A percentile compares a stretch with the other conserved stretches of the same genome.
Conservation (phyloP, 2,888 invertebrate species). For the Deroplatys truncata region DNA sequence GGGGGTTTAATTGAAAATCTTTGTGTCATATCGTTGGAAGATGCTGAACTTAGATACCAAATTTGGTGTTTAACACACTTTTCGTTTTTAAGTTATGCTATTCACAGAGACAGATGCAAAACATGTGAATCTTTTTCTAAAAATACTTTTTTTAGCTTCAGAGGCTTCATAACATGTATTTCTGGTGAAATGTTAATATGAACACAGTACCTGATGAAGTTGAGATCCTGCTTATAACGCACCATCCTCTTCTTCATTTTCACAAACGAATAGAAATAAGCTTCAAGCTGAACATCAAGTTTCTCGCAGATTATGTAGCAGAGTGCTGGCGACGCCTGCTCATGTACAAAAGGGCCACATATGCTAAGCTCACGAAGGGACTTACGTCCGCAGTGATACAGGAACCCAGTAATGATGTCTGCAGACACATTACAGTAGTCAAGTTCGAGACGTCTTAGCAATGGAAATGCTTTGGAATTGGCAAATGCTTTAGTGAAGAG, state of each 20-base stretch:
- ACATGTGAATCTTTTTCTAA: no score
- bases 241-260: constrained; percentile 32
- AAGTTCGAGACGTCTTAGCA: constrained; percentile 29
- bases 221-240: constrained; percentile 29
- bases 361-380: constrained; percentile 31
- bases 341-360: constrained; percentile 32
- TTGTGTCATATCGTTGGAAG: no score
- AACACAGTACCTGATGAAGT: constrained; percentile 18
- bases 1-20: no score
- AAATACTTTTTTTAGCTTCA: no score
- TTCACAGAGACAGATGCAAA: no score
- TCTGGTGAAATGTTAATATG: no score
- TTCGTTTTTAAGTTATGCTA: no score
- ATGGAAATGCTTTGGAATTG: constrained; percentile 27
- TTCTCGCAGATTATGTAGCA: constrained; percentile 31
- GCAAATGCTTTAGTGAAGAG: constrained; percentile 29
- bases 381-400: constrained; percentile 28
- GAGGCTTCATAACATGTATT: no score
- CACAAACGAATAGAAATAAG: constrained; percentile 31
- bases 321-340: constrained; percentile 31
- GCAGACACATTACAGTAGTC: constrained; percentile 32
- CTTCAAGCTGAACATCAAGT: constrained; percentile 32
- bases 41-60: no score
- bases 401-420: constrained; percentile 30
- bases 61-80: no score